Evolutionary conservation across 2,888 invertebrate species (phyloP).

Genomic region (Falcaria lacertinaria): DNA sequence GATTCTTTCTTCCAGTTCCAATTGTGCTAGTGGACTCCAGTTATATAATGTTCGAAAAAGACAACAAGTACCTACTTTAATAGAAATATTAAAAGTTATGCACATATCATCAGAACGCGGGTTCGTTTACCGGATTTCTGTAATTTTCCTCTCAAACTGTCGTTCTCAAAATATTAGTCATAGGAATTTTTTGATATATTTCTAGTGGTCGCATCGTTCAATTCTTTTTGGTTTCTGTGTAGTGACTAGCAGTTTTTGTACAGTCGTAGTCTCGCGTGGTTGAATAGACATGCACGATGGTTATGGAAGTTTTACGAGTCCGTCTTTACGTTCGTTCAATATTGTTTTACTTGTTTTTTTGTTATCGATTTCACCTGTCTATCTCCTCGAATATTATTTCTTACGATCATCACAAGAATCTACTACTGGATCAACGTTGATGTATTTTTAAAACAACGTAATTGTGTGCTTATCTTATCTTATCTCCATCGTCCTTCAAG

Average conservation of each 20-base stretch:
- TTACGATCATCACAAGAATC: background rate
- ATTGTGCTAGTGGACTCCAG: too few relatives aligned
- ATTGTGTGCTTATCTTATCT: conserved; percentile 33
- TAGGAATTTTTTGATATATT: background rate
- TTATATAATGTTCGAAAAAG: too few relatives aligned
- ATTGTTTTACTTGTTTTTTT: background rate
- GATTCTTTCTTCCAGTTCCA: conserved; percentile 27
- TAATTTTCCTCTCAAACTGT: too few relatives aligned
- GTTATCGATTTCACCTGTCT: background rate
- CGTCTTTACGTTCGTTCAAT: conserved; percentile 7
- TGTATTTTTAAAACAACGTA: conserved; percentile 9
- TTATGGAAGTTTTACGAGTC: conserved; percentile 26
- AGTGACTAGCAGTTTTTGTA: conserved; percentile 37
- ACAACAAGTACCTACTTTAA: too few relatives aligned
- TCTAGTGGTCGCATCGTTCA: background rate
- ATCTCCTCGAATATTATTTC: background rate
- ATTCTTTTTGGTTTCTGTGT: conserved; percentile 4
- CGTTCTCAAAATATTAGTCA: background rate
- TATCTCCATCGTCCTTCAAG: conserved; percentile 46
- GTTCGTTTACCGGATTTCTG: conserved; percentile 9
- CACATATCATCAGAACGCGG: too few relatives aligned
- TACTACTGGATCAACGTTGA: background rate
- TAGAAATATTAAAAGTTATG: too few relatives aligned
- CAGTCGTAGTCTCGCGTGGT: conserved; percentile 18
- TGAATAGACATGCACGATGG: conserved; percentile 18